Evolutionary conservation across 2,797 vertebrate genomes (phyloP).

Genomic region (Acipenser transmontanus): DNA sequence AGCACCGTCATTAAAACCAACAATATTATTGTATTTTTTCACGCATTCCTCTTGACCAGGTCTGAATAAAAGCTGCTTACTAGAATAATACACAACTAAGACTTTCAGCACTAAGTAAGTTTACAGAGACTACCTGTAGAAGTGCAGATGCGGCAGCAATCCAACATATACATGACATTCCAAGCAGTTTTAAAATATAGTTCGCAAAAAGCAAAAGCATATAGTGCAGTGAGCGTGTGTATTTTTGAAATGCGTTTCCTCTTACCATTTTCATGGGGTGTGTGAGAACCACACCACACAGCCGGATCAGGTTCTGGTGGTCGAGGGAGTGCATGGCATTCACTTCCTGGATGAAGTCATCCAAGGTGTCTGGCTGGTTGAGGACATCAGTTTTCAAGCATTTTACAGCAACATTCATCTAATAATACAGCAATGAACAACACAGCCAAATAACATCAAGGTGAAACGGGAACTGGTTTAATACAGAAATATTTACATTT

Average conservation of each 20-base stretch:
- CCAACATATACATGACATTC: too few relatives aligned
- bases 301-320: slow-evolving; percentile 92
- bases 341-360: slow-evolving; percentile 94
- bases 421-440: slow-evolving; percentile 15
- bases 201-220: background rate
- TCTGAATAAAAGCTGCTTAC: too few relatives aligned
- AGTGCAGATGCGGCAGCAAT: too few relatives aligned
- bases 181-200: background rate
- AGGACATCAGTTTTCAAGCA: slow-evolving; percentile 94
- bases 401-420: slow-evolving; percentile 93
- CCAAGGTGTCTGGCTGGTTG: slow-evolving; percentile 88
- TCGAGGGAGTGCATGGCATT: slow-evolving; percentile 97
- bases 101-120: too few relatives aligned
- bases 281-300: slow-evolving; percentile 93
- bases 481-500: background rate
- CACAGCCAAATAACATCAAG: background rate
- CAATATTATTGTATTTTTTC: too few relatives aligned
- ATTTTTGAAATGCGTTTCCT: background rate
- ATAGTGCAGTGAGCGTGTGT: background rate
- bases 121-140: too few relatives aligned
- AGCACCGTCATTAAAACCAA: too few relatives aligned
- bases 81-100: too few relatives aligned
- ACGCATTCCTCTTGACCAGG: too few relatives aligned
- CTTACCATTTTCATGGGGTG: slow-evolving; percentile 98
- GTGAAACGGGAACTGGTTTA: slow-evolving; percentile 8